Conservation (phyloP, 2,797 vertebrate species). For the Rhinichthys osculus region DNA sequence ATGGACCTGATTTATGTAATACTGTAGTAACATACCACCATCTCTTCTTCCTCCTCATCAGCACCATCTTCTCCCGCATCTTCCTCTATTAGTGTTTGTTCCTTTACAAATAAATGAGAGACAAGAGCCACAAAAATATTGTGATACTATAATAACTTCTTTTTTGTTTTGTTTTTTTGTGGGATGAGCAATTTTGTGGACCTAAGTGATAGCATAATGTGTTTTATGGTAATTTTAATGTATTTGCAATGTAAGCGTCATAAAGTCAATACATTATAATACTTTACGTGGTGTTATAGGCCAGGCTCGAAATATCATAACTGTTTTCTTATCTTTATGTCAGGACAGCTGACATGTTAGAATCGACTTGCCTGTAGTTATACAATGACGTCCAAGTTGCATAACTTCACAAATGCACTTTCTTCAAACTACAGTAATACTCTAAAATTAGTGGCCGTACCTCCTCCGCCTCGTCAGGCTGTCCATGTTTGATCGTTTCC, state of each 20-base stretch:
- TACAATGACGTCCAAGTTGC: neutral
- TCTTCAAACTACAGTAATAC: neutral
- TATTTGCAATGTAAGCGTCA: neutral
- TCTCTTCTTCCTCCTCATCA: slow-evolving; percentile 69
- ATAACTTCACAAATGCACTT: neutral
- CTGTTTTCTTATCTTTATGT: neutral
- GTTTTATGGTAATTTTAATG: neutral
- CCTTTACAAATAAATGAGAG: neutral
- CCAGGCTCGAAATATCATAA: neutral
- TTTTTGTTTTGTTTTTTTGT: no score
- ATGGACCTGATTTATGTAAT: neutral
- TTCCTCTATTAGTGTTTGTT: slow-evolving; percentile 52
- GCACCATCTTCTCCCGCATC: slow-evolving; percentile 4
- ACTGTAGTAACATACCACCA: slow-evolving; percentile 69
- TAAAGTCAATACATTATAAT: neutral
- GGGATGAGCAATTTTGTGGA: neutral
- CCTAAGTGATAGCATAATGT: neutral
- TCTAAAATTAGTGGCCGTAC: neutral
- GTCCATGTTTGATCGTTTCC: slow-evolving; percentile 70
- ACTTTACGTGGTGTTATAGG: neutral
- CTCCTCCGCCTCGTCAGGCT: slow-evolving; percentile 68
- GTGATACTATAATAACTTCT: no score
- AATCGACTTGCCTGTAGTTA: neutral
- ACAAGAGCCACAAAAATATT: neutral
- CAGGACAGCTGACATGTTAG: neutral